phyloP scores from a whole-genome alignment of 2,888 invertebrate genomes.

The Amaurobius ferox region DNA sequence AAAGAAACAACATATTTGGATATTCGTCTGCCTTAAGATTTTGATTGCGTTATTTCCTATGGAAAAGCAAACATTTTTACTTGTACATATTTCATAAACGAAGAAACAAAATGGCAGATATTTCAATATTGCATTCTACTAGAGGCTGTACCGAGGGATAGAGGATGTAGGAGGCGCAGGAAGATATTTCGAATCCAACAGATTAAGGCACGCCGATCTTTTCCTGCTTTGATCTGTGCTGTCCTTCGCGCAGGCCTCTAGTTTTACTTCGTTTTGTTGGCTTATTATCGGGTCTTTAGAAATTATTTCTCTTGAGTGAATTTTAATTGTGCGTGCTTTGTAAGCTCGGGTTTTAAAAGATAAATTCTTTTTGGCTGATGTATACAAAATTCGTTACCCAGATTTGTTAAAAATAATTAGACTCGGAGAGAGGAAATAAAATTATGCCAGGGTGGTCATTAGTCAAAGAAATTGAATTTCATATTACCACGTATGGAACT shows the following conservation, averaged over 20 bases:
- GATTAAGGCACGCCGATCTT: background rate
- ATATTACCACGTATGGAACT: too few species aligned
- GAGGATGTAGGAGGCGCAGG: background rate
- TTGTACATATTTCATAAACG: too few species aligned
- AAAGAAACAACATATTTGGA: too few species aligned
- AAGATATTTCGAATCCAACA: background rate
- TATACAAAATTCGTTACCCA: background rate
- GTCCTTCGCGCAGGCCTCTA: conserved; percentile 6
- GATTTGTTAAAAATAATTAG: background rate
- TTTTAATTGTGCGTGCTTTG: conserved; percentile 14
- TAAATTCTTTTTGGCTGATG: conserved; percentile 6
- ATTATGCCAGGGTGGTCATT: too few species aligned
- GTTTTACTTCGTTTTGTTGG: background rate
- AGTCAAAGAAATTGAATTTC: too few species aligned
- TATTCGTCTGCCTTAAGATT: too few species aligned
- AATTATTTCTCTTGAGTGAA: conserved; percentile 18
- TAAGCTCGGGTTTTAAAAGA: background rate
- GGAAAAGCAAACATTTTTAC: too few species aligned
- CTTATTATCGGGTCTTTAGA: conserved; percentile 18
- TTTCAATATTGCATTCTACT: background rate
- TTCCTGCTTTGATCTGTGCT: conserved; percentile 8
- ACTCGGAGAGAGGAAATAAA: too few species aligned
- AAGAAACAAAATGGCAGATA: conserved; percentile 2
- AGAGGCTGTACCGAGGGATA: background rate
- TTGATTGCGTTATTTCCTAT: too few species aligned